A percentile compares a stretch with the other conserved stretches of the same genome.
Evolutionary conservation across 2,113 vertebrate species (phyloP).

Genomic region (Acanthisitta chloris): DNA sequence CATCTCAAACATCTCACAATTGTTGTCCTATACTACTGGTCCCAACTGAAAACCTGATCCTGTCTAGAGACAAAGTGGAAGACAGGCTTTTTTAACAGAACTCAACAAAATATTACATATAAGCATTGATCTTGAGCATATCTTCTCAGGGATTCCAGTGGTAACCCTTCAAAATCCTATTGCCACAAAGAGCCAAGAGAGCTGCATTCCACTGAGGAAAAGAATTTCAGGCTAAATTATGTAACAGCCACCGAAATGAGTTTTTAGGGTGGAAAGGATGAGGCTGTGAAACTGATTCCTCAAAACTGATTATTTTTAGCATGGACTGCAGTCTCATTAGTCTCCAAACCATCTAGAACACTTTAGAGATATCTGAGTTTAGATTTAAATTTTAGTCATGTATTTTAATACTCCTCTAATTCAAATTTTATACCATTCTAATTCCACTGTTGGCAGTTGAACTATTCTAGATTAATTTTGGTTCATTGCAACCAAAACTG

Average conservation of each 20-base stretch:
- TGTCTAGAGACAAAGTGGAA: neutral
- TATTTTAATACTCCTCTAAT: neutral
- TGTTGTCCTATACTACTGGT: neutral
- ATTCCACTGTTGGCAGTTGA: neutral
- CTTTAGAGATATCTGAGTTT: neutral
- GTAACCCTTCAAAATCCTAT: neutral
- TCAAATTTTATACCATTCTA: neutral
- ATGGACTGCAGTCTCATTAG: neutral
- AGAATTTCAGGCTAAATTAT: neutral
- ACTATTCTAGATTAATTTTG: neutral
- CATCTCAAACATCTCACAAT: neutral
- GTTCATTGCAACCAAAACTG: neutral
- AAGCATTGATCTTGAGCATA: neutral
- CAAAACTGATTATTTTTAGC: neutral
- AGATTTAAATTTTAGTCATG: neutral
- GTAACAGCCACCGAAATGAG: neutral
- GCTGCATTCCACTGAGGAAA: neutral
- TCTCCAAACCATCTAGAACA: neutral
- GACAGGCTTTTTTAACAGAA: neutral
- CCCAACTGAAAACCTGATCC: neutral
- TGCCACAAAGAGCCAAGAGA: neutral
- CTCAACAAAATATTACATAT: neutral
- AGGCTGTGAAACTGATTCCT: neutral
- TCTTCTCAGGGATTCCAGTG: neutral
- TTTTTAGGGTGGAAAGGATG: neutral